phyloP scores from a whole-genome alignment of 2,888 invertebrate species.

The Nysson spinosus region DNA sequence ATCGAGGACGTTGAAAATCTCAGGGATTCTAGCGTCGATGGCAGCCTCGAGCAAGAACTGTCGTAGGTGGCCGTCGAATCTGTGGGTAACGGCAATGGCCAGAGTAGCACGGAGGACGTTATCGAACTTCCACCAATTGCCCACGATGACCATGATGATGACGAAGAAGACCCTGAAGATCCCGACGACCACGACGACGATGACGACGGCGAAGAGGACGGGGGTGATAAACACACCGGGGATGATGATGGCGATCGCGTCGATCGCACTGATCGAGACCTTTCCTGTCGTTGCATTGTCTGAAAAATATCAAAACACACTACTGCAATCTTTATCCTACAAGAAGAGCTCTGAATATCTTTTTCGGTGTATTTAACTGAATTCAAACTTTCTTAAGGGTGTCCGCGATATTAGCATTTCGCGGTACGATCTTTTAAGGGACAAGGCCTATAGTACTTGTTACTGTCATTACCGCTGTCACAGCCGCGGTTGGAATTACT shows the following conservation, averaged over 20 bases:
- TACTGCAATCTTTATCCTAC: no score
- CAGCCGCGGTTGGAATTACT: no score
- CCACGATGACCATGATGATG: not conserved
- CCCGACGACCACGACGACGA: not conserved
- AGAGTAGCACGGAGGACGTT: not conserved
- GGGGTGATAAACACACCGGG: constrained; percentile 14
- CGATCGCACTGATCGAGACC: constrained; percentile 45
- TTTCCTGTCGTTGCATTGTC: constrained; percentile 74
- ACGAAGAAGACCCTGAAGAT: not conserved
- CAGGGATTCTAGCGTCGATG: constrained; percentile 19
- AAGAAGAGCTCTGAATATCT: no score
- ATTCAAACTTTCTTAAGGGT: no score
- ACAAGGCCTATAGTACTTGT: no score
- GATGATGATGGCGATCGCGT: constrained; percentile 18
- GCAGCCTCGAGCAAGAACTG: constrained; percentile 48
- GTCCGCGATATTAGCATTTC: no score
- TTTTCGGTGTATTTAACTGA: no score
- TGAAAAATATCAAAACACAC: constrained; percentile 43
- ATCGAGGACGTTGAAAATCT: constrained; percentile 50
- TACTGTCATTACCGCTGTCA: no score
- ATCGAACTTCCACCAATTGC: no score
- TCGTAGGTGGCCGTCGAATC: no score
- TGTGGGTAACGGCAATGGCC: not conserved
- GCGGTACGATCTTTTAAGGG: no score
- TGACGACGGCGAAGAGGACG: constrained; percentile 38